Base-by-base conservation (phyloP, 2,113 vertebrate genomes). In the Ochotona curzoniae region DNA sequence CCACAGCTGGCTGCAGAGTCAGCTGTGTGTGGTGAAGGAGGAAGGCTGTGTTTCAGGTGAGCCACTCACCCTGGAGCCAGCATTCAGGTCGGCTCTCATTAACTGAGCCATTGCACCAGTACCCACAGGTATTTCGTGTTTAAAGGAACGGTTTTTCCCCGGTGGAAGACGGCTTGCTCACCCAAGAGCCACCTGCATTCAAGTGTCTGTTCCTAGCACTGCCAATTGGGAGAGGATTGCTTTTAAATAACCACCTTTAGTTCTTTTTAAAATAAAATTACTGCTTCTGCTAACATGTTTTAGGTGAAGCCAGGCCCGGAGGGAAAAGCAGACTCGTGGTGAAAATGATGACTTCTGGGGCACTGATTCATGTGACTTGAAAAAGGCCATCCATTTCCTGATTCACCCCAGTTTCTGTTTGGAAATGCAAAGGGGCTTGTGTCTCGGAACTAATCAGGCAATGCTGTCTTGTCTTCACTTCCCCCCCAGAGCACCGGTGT, bases 371-470 rank as follows among this genome's bases (percentile, higher is more conserved):
- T 97, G 83, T 98, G 98, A 98, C 90, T 93, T 93, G 97, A 98
- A 97, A 98, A 91, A 98, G 89, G 98, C 98, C 98, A 98, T 98
- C 98, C 98, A 98, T 98, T 98, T 98, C 98, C 98, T 98, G 98
- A 98, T 98, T 98, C 98, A 98, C 98, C 98, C 93, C 95, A 44
- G 88, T 88, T 61, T 95, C 63, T 38, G 82, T 30, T 28, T 66
- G 21, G 11, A n/a, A 54, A 32, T 25, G 25, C 1, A 0, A 4
- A 64, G 60, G 35, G 64, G 18, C 84, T 47, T 2, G 15, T 0
- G 0, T 32, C 87, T 87, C 63, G 12, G 54, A 57, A 78, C 81
- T 91, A 93, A 89, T 79, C 69, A 93, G 97, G 86, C 18, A 0
- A 54, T 89, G 93, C 94, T 93, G 2, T 96, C 28, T 96, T 95